Evolutionary conservation across 2,888 invertebrate genomes (phyloP), one percentile per base, ranked within the genome.

Genomic region (Myathropa florea): DNA sequence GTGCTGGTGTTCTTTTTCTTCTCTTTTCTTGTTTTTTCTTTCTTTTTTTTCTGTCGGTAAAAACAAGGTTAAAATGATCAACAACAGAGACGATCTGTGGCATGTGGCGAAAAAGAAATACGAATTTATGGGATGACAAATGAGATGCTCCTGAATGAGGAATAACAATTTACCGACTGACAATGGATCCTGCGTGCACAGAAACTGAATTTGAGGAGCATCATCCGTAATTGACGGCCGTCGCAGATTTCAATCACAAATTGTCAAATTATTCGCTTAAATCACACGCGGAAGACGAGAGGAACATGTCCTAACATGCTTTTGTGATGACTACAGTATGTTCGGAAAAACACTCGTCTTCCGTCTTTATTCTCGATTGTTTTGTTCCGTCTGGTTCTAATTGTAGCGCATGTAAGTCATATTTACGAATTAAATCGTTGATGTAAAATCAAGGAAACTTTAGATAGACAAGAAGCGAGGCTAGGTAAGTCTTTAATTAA

Each of bases 1-100:
- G 39, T 65, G 24, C 28, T 68, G 57, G 12, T 57, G 10, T 24
- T 57, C 12, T 9, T 23, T 24, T 53, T 53, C 24, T 68, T 10
- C n/a, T n/a, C n/a, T n/a, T n/a, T n/a, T n/a, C n/a, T n/a, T n/a
- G n/a, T n/a, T 24, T 64, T 65, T 33, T 39, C 30, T n/a, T 55
- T n/a, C n/a, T 24, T 64, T 65, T 33, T 39, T 46, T n/a, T 55
- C 36, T 28, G 23, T n/a, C 28, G 18, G 46, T 18, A 46, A 46
- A n/a, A 21, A 71, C 79, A 79, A 79, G 79, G 79, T 79, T 79
- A 53, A 79, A 79, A 65, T 72, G 59, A 79, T 79, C 71, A 79
- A 57, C 14, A 28, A 14, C 23, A 23, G 23, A 36, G 21, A 36
- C 18, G 36, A 24, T 21, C 18, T 36, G 9, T 2, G n/a, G 26